phyloP scores from a whole-genome alignment of 2,113 vertebrate species.

The Scomber japonicus region DNA sequence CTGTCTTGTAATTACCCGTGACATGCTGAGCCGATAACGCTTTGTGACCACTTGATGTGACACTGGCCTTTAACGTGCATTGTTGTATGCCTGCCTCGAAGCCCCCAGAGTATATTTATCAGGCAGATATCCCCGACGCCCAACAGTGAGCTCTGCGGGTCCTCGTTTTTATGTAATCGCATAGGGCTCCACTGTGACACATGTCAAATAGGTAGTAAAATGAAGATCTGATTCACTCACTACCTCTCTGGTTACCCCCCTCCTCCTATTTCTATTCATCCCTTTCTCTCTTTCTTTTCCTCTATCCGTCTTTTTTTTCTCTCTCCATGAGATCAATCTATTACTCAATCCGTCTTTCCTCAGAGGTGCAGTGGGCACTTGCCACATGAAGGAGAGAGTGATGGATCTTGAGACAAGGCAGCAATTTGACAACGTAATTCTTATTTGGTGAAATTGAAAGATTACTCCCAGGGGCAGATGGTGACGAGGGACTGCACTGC shows the following conservation, averaged over 20 bases:
- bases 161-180: conserved; percentile 65
- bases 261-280: too few species aligned
- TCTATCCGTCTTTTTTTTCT: conserved; percentile 10
- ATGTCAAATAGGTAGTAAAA: conserved; percentile 72
- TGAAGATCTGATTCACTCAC: conserved; percentile 73
- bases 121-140: conserved; percentile 58
- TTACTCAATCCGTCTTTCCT: conserved; percentile 52
- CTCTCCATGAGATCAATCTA: conserved; percentile 48
- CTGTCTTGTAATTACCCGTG: conserved; percentile 50
- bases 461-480: conserved; percentile 47
- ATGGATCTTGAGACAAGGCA: conserved; percentile 72
- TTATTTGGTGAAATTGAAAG: conserved; percentile 65
- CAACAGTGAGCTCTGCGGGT: conserved; percentile 44
- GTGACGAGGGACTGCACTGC: conserved; percentile 43
- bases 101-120: conserved; percentile 66
- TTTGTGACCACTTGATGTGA: conserved; percentile 53
- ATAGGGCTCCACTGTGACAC: conserved; percentile 52
- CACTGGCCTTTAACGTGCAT: conserved; percentile 57
- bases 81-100: conserved; percentile 30
- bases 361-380: conserved; percentile 44
- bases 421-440: conserved; percentile 74
- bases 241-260: conserved; percentile 12
- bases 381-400: conserved; percentile 36
- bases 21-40: conserved; percentile 50
- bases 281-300: background rate